phyloP scores from a whole-genome alignment of 2,113 vertebrate species.

The Paraplagusia blochii region DNA sequence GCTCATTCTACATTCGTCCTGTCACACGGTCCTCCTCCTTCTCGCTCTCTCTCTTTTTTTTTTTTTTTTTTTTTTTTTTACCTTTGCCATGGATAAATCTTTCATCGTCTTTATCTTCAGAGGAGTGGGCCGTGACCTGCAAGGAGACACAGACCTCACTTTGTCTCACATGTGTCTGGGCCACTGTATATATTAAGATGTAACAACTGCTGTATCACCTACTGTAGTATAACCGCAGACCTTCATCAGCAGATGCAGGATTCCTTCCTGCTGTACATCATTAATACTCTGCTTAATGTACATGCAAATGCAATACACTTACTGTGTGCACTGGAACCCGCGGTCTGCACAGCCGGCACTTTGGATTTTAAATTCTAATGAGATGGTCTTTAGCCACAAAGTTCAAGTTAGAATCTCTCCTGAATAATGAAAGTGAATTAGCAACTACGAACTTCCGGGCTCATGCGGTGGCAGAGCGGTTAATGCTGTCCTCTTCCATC shows the following conservation, averaged over 20 bases:
- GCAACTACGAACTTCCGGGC: too few species aligned
- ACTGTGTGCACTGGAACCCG: constrained; percentile 35
- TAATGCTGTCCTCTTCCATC: too few species aligned
- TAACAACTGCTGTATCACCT: constrained; percentile 58
- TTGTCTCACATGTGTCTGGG: constrained; percentile 48
- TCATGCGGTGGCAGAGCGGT: too few species aligned
- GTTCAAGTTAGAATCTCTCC: constrained; percentile 41
- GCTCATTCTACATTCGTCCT: constrained; percentile 50
- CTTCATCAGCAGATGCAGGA: constrained; percentile 61
- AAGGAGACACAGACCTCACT: constrained; percentile 35
- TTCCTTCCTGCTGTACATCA: constrained; percentile 45
- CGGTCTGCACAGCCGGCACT: constrained; percentile 39
- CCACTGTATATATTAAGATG: constrained; percentile 64
- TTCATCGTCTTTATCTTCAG: constrained; percentile 69
- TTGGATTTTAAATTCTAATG: constrained; percentile 58
- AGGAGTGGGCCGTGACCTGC: constrained; percentile 46
- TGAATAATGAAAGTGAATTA: constrained; percentile 51
- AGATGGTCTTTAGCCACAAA: constrained; percentile 56
- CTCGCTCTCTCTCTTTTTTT: constrained; percentile 4
- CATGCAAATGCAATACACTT: constrained; percentile 40
- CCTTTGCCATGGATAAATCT: constrained; percentile 55
- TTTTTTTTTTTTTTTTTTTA: constrained; percentile 49
- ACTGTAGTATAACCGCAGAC: constrained; percentile 29
- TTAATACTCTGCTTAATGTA: constrained; percentile 48
- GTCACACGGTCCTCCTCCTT: constrained; percentile 42